phyloP scores from a whole-genome alignment of 2,113 vertebrate genomes.

The Scolopax mira region DNA sequence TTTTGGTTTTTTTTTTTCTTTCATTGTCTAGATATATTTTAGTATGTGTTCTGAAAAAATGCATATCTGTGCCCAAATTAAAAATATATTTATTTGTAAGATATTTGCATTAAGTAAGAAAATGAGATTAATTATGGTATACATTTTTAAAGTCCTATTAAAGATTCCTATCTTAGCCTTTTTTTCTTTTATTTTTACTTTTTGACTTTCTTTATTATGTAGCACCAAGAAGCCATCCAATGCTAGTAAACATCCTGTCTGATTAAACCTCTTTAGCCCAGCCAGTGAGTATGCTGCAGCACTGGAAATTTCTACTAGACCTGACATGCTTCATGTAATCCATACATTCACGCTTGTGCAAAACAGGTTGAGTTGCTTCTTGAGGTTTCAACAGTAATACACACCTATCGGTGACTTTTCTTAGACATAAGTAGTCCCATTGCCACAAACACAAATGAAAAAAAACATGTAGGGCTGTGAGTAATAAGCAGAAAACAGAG shows the following conservation, averaged over 20 bases:
- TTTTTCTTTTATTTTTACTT: neutral
- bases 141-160: neutral
- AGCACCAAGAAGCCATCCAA: neutral
- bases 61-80: neutral
- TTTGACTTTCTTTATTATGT: neutral
- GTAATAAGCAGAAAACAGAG: neutral
- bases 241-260: neutral
- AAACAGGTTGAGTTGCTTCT: neutral
- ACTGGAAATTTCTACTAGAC: neutral
- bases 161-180: neutral
- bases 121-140: neutral
- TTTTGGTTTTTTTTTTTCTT: neutral
- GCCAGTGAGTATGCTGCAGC: neutral
- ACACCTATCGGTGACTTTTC: neutral
- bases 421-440: neutral
- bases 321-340: neutral
- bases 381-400: neutral
- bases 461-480: neutral
- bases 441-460: neutral
- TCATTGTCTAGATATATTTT: neutral
- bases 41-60: neutral
- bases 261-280: neutral
- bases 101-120: neutral
- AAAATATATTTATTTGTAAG: neutral
- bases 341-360: neutral